Conservation (phyloP, 2,113 vertebrate species). For the Rhea pennata region DNA sequence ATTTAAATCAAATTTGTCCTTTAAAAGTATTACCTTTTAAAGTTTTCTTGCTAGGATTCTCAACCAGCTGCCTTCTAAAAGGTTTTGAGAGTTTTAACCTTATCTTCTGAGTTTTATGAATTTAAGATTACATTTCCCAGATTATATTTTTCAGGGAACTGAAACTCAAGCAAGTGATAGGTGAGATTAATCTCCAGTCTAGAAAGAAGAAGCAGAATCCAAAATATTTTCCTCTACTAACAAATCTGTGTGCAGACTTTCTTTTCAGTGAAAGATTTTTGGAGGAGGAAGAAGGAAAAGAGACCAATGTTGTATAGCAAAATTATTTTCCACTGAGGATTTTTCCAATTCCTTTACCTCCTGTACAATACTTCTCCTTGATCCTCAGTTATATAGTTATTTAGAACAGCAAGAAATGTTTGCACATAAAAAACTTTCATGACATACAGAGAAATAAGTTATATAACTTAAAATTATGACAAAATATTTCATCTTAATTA, state of each 20-base stretch:
- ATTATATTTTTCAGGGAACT: background rate
- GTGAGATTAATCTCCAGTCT: background rate
- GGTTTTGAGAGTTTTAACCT: background rate
- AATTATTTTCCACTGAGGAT: background rate
- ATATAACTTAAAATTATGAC: background rate
- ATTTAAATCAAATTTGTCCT: background rate
- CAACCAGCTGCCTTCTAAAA: background rate
- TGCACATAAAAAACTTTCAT: background rate
- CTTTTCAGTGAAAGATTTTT: background rate
- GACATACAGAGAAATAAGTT: background rate
- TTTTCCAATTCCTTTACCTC: background rate
- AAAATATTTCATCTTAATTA: background rate
- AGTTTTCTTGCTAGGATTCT: background rate
- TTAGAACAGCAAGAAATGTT: background rate
- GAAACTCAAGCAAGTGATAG: background rate
- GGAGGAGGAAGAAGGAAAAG: rapidly evolving
- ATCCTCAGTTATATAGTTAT: background rate
- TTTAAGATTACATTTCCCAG: background rate
- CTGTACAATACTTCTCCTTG: background rate
- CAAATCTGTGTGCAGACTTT: background rate
- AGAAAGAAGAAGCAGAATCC: background rate
- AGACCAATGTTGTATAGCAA: background rate
- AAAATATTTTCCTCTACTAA: background rate
- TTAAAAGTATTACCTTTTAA: background rate
- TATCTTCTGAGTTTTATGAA: background rate